These are phyloP conservation scores for Erebia palarica DNA, from an alignment of 2,888 invertebrate genomes.

Conservation along the genomic window DNA sequence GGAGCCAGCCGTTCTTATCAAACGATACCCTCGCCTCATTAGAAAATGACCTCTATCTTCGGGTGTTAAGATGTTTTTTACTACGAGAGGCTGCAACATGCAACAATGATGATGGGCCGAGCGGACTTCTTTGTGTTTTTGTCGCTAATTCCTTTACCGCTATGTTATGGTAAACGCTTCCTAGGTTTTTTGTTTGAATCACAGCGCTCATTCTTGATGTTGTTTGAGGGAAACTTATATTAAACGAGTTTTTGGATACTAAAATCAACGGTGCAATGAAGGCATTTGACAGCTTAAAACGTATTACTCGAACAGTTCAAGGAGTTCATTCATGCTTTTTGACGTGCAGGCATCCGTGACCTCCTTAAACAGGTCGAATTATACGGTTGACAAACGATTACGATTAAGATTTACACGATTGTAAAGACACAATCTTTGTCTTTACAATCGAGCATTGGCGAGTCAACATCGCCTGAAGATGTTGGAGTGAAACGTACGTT, in stretches of 20 bases:
- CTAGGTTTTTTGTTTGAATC: slow-evolving; percentile 45
- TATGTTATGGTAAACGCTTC: slow-evolving; percentile 72
- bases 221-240: background rate
- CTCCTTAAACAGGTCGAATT: too few relatives aligned
- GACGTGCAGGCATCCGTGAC: too few relatives aligned
- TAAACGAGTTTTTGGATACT: background rate
- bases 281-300: too few relatives aligned
- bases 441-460: too few relatives aligned
- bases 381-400: too few relatives aligned
- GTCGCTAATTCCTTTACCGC: slow-evolving; percentile 64
- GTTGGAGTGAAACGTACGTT: too few relatives aligned
- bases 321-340: too few relatives aligned
- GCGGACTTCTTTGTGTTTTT: slow-evolving; percentile 55
- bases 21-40: slow-evolving; percentile 42
- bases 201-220: slow-evolving; percentile 13
- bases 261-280: background rate
- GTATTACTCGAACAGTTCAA: too few relatives aligned
- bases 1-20: slow-evolving; percentile 53
- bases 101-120: slow-evolving; percentile 53
- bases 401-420: too few relatives aligned
- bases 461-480: too few relatives aligned
- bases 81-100: slow-evolving; percentile 30
- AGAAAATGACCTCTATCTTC: slow-evolving; percentile 50
- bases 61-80: slow-evolving; percentile 41
- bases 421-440: too few relatives aligned